Evolutionary conservation across 2,888 invertebrate genomes (phyloP).

Genomic region (Trypoxylon attenuatum): DNA sequence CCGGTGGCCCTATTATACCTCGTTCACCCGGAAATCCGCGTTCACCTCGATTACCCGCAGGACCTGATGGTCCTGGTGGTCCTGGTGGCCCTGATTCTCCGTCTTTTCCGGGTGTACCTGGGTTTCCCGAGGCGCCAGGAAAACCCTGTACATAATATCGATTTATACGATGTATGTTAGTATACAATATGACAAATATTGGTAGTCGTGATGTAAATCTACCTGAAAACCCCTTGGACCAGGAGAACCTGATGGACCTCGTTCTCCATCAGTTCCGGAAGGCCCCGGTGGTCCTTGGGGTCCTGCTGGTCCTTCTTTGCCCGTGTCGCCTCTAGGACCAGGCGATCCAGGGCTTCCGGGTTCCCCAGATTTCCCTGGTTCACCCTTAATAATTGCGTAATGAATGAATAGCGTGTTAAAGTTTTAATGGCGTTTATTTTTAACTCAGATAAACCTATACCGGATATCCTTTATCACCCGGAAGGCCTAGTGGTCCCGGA

Average conservation of each 20-base stretch:
- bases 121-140: constrained; percentile 84
- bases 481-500: constrained; percentile 84
- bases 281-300: constrained; percentile 83
- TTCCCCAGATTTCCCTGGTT: constrained; percentile 87
- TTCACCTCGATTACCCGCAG: constrained; percentile 78
- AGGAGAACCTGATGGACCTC: constrained; percentile 85
- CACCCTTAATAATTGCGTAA: constrained; percentile 78
- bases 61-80: constrained; percentile 77
- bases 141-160: constrained; percentile 76
- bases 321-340: constrained; percentile 68
- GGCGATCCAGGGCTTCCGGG: constrained; percentile 83
- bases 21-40: constrained; percentile 86
- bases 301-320: constrained; percentile 78
- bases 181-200: not conserved
- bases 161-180: constrained; percentile 11
- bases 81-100: constrained; percentile 85
- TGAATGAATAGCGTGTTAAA: not conserved
- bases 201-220: no score
- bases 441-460: no score
- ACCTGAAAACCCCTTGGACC: constrained; percentile 90
- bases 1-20: constrained; percentile 82
- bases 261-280: constrained; percentile 83
- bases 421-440: no score
- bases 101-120: constrained; percentile 87
- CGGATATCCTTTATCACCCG: constrained; percentile 86